Base-by-base conservation (phyloP, 2,797 vertebrate genomes). In the Brotula barbata region DNA sequence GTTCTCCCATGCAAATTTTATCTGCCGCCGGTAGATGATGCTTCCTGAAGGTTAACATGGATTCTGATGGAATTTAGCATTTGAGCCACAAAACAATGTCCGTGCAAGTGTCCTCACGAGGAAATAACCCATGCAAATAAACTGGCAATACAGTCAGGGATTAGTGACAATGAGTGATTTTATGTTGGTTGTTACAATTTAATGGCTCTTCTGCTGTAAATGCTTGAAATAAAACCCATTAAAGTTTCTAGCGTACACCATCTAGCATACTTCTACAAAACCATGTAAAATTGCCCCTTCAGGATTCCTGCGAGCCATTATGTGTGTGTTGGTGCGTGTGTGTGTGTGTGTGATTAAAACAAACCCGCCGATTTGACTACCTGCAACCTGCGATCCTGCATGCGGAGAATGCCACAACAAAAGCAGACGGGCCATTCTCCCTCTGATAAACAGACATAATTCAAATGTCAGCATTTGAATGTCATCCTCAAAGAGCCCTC, bases 381-480 rank as follows among this genome's bases (percentile, higher is more conserved):
- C 85, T 82, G 83, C 73, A 46, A 60, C 63, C 31, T n/a, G 46
- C 68, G 71, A 51, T 71, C 56, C 63, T 15, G 59, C 50, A 34
- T 49, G 22, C 63, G 52, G 69, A 76, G 86, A 83, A 87, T 72
- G 80, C 78, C 4, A 84, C 85, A 88, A 91, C 90, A 91, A 91
- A 91, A 90, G 87, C 88, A 14, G 60, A 64, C 78, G 71, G 78
- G 73, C 84, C 73, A 69, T 86, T 84, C 80, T 87, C 75, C 77
- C 84, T 86, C 83, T 85, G 88, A 90, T 90, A 90, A 94, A 93
- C 94, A 97, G 92, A 95, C 95, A 94, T 95, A 94, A 97, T 97
- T 95, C 94, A 97, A 98, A 98, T 98, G 95, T 97, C 96, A 97
- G 91, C 92, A 91, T 98, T 94, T 97, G 94, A 98, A 98, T 98